Percentiles rank a stretch among this genome's conserved stretches.
Conservation (phyloP, 2,113 vertebrate genomes). For the Alaudala cheleensis region DNA sequence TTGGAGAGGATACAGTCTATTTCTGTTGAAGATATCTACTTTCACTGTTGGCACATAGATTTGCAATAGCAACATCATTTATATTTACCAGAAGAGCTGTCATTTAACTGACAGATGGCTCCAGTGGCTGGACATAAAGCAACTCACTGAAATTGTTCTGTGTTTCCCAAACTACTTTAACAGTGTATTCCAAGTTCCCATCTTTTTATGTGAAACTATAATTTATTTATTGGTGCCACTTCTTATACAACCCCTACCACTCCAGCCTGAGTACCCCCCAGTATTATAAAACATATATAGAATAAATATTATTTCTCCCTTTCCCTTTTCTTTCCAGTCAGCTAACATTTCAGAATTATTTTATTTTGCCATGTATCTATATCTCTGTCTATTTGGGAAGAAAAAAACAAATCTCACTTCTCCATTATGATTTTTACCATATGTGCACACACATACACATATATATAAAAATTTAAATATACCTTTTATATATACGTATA, state of each 20-base stretch:
- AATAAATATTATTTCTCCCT: neutral
- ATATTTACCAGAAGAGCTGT: neutral
- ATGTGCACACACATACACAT: neutral
- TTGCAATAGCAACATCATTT: neutral
- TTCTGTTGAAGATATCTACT: neutral
- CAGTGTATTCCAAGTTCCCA: neutral
- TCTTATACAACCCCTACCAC: neutral
- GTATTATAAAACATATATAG: neutral
- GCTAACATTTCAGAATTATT: neutral
- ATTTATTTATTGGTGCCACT: constrained; percentile 20
- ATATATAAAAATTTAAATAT: neutral
- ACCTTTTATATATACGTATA: neutral
- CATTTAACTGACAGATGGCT: neutral
- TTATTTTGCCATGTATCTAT: neutral
- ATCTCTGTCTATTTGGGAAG: neutral
- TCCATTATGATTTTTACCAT: neutral
- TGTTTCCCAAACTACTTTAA: constrained; percentile 18
- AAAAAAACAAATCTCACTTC: neutral
- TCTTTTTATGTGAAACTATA: neutral
- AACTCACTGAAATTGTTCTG: neutral
- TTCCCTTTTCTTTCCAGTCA: neutral
- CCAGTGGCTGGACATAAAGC: neutral
- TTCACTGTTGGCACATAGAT: neutral
- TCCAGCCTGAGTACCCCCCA: neutral
- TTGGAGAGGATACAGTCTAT: neutral